Percentiles rank a stretch among this genome's conserved stretches.
These are phyloP conservation scores for Odontocolon sp. DNA, from an alignment of 2,888 invertebrate species.

Conservation along the genomic window DNA sequence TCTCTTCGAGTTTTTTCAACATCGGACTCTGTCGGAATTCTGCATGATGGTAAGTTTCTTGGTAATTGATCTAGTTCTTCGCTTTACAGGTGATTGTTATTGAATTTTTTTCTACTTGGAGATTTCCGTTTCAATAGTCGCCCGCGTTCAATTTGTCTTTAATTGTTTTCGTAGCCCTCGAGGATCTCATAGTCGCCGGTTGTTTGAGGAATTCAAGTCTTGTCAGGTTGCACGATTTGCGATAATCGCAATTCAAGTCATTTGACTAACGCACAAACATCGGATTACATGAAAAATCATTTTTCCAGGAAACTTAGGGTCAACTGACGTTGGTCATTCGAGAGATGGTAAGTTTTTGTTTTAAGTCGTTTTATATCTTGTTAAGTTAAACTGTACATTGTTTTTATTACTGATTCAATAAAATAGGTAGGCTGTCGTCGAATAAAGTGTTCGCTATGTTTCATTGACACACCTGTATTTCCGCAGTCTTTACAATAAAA, in stretches of 20 bases:
- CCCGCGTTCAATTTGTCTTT: not conserved
- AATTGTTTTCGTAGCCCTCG: no score
- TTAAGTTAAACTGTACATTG: constrained; percentile 33
- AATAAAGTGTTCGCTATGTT: constrained; percentile 41
- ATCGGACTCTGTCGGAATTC: constrained; percentile 16
- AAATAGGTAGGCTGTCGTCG: constrained; percentile 36
- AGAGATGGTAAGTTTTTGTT: constrained; percentile 48
- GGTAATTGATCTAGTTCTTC: constrained; percentile 10
- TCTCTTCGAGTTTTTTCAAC: constrained; percentile 1
- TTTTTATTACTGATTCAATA: constrained; percentile 34
- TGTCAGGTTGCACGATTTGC: no score
- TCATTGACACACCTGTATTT: constrained; percentile 74
- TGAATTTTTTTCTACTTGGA: constrained; percentile 17
- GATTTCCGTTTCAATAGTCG: constrained; percentile 8
- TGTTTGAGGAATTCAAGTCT: no score
- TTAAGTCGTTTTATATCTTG: not conserved
- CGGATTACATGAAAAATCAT: constrained; percentile 35
- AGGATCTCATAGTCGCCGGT: no score
- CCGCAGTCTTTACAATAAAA: constrained; percentile 72
- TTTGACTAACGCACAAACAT: not conserved
- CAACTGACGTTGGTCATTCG: constrained; percentile 6
- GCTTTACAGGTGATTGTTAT: constrained; percentile 12
- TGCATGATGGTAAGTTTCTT: constrained; percentile 48
- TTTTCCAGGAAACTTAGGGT: constrained; percentile 49
- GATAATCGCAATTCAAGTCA: not conserved